Evolutionary conservation across 2,888 invertebrate genomes (phyloP).

Genomic region (Harmothoe impar): DNA sequence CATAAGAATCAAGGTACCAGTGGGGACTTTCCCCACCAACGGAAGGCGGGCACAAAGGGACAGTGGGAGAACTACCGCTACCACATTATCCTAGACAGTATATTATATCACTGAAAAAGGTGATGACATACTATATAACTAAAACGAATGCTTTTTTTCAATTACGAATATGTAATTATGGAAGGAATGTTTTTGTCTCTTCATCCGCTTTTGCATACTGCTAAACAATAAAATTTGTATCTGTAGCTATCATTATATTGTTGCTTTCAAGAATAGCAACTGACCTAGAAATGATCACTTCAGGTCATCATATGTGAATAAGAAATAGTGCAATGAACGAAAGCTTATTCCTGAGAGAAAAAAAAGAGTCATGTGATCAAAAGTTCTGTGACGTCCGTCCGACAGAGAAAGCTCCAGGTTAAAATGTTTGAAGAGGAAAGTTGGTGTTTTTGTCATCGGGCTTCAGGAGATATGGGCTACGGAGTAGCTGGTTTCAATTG

Average conservation of each 20-base stretch:
- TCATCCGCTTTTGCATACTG: too few species aligned
- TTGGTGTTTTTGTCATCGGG: background rate
- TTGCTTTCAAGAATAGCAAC: too few species aligned
- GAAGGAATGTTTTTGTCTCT: too few species aligned
- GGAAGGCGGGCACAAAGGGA: background rate
- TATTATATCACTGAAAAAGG: too few species aligned
- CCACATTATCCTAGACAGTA: too few species aligned
- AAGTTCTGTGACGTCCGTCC: background rate
- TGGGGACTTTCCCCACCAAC: background rate
- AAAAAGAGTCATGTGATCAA: conserved; percentile 8
- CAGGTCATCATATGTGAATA: background rate
- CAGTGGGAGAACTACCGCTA: too few species aligned
- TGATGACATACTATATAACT: too few species aligned
- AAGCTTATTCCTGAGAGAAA: background rate
- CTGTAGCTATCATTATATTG: too few species aligned
- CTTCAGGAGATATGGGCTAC: background rate
- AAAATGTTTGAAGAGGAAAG: conserved; percentile 17
- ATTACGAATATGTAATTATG: too few species aligned
- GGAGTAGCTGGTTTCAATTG: conserved; percentile 24
- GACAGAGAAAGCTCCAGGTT: background rate
- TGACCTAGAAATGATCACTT: too few species aligned
- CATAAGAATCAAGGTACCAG: background rate
- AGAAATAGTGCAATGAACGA: background rate
- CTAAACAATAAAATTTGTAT: too few species aligned
- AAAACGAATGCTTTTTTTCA: too few species aligned